Conservation (phyloP, 1,140 invertebrate genomes). For the Cardiocondyla obscurior region DNA sequence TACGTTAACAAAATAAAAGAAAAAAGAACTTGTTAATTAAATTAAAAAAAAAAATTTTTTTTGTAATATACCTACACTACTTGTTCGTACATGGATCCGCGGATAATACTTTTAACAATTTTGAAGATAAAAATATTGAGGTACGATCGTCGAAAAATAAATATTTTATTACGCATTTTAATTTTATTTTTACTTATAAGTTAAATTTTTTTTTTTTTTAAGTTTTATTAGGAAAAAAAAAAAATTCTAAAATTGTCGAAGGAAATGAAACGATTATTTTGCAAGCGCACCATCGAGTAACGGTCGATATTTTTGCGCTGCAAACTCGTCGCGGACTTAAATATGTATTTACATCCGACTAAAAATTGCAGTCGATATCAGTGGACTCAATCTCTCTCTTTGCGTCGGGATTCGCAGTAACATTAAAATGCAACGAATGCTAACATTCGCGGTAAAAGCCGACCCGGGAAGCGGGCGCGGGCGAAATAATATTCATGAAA, state of each 20-base stretch:
- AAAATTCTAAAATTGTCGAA: neutral
- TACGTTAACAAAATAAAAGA: neutral
- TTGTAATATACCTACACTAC: too few relatives aligned
- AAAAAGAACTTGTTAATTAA: too few relatives aligned
- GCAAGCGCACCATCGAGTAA: neutral
- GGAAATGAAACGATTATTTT: neutral
- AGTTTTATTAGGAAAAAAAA: neutral
- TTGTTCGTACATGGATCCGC: too few relatives aligned
- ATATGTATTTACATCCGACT: conserved; percentile 36
- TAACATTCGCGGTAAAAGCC: conserved; percentile 18
- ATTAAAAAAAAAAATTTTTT: too few relatives aligned
- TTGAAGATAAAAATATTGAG: neutral
- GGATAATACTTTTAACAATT: neutral
- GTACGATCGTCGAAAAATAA: neutral
- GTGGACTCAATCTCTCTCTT: conserved; percentile 38
- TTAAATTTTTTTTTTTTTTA: too few relatives aligned
- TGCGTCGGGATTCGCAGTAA: conserved; percentile 26
- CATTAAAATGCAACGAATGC: conserved; percentile 56
- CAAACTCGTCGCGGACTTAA: conserved; percentile 23
- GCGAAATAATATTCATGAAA: conserved; percentile 50
- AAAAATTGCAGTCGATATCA: conserved; percentile 47
- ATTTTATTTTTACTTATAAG: too few relatives aligned
- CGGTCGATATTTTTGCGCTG: conserved; percentile 11
- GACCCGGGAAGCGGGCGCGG: neutral
- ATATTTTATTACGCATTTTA: neutral